Base-by-base conservation (phyloP, 2,888 invertebrate genomes). In the Acanthopleura granulata region DNA sequence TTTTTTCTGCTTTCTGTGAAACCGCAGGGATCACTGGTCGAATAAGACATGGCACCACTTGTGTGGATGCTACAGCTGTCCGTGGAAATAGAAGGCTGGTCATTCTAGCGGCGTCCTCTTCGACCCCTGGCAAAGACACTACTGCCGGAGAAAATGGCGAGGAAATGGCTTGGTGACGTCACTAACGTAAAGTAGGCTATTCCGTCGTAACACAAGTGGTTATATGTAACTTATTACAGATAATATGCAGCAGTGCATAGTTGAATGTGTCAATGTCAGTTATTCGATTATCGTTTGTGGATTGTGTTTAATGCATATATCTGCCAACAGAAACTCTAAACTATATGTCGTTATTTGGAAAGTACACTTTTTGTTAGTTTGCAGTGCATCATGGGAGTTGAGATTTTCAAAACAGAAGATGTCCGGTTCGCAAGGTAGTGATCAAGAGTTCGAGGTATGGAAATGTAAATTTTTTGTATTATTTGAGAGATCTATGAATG, bases 21-120 rank as follows among this genome's bases (percentile, higher is more conserved):
- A 80, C 71, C 49, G 80, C 78, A 22, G 81, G 79, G 62, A 80
- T 74, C n/a, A 80, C 51, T 29, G 83, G 83, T 49, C 79, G 79
- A 27, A 81, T 49, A 11, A 79, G 72, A 29, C 77, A 80, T 14
- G 86, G 82, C 27, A 85, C 81, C 57, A 84, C 76, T 73, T 85
- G 84, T 40, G 82, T 77, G 27, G 83, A 82, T 30, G 86, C 87
- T 71, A 83, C 75, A 57, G 80, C 78, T n/a, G 80, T 74, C 78
- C 81, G 85, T 9, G 82, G 82, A 40, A 82, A 61, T 40, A 81
- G 78, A 72, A 83, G 18, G 22, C 57, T 57, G 22, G 57, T 82
- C 84, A 84, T 84, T 76, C 80, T 82, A 25, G 11, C 22, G 11
- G 22, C 29, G 22, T 30, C 73, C 72, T 72, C 74, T 74, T 73